A percentile compares a stretch with the other conserved stretches of the same genome.
Conservation (phyloP, 2,113 vertebrate species). For the Paratilapia polleni region DNA sequence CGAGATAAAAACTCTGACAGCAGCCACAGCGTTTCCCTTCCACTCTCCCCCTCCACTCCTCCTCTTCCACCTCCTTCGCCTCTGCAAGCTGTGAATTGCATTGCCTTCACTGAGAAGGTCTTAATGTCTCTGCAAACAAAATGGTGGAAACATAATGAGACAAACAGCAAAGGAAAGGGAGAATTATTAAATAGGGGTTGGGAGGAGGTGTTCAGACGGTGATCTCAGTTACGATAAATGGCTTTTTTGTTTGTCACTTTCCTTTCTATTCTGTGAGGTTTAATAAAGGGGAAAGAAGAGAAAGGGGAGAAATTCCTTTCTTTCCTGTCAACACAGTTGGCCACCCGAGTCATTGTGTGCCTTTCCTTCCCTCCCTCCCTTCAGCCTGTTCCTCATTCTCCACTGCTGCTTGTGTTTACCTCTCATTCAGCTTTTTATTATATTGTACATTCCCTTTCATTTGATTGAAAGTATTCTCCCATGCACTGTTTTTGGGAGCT, state of each 20-base stretch:
- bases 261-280: conserved; percentile 19
- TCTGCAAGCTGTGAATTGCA: conserved; percentile 33
- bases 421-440: conserved; percentile 47
- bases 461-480: conserved; percentile 23
- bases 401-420: not conserved
- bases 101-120: conserved; percentile 21
- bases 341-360: conserved; percentile 42
- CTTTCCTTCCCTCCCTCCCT: conserved; percentile 31
- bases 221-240: not conserved
- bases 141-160: conserved; percentile 39
- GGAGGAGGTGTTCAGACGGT: not conserved
- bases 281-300: conserved; percentile 24
- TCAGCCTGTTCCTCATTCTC: conserved; percentile 23
- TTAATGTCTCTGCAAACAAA: conserved; percentile 47
- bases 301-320: conserved; percentile 40
- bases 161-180: not conserved
- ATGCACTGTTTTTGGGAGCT: conserved; percentile 14
- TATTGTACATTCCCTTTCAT: conserved; percentile 30
- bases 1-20: conserved; percentile 42
- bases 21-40: conserved; percentile 14
- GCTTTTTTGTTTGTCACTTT: conserved; percentile 11
- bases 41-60: not conserved
- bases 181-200: not conserved
- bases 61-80: not conserved
- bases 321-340: conserved; percentile 56